phyloP scores from a whole-genome alignment of 2,113 vertebrate genomes.

The Pachycephala philippinensis region DNA sequence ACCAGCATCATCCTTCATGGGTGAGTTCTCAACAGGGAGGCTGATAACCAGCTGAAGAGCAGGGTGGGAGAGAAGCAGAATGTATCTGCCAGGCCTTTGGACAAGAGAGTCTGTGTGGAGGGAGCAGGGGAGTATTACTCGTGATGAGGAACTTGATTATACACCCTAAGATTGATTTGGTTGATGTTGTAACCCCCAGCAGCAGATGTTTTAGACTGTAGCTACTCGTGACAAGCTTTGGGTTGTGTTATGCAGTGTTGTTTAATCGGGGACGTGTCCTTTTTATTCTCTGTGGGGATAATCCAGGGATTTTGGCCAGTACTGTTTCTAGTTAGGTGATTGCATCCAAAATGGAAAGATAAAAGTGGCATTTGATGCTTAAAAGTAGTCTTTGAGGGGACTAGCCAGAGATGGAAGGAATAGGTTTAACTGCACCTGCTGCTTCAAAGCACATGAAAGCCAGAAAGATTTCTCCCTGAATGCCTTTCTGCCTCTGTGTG shows the following conservation, averaged over 20 bases:
- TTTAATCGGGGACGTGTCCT: background rate
- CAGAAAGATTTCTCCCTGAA: conserved; percentile 12
- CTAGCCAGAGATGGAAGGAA: conserved; percentile 10
- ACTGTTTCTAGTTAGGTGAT: conserved; percentile 9
- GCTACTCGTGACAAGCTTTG: background rate
- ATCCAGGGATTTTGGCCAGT: conserved; percentile 20
- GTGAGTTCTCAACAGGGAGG: conserved; percentile 56
- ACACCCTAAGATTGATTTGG: background rate
- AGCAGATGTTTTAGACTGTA: background rate
- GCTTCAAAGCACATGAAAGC: conserved; percentile 42
- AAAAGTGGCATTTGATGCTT: conserved; percentile 31
- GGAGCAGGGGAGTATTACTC: background rate
- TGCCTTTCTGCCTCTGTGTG: conserved; percentile 48
- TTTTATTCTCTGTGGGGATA: background rate
- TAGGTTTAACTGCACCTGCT: conserved; percentile 50
- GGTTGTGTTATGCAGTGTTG: background rate
- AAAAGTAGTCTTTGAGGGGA: background rate
- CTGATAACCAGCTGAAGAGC: background rate
- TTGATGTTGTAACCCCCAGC: background rate
- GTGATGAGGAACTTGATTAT: background rate
- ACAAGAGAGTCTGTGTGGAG: background rate
- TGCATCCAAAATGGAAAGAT: conserved; percentile 32
- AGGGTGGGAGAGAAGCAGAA: background rate
- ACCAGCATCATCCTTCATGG: conserved; percentile 63
- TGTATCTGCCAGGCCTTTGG: background rate